Evolutionary conservation across 2,113 vertebrate species (phyloP), one percentile per base, ranked within the genome.

Genomic region (Aphyosemion australe): DNA sequence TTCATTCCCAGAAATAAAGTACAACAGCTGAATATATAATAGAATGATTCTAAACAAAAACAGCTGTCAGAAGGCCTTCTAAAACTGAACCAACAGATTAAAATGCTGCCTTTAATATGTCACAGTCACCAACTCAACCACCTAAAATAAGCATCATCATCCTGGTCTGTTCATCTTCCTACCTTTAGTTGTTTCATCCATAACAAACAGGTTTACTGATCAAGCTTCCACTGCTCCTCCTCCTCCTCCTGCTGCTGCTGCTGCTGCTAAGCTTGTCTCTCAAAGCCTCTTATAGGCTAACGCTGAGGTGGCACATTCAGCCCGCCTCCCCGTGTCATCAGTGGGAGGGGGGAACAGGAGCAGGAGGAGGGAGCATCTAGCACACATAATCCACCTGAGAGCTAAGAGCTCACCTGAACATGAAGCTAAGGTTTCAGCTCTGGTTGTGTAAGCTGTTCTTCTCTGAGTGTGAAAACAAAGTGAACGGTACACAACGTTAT

Each of bases 271-370:
- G 50, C 43, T 21, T 5, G 34, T 72, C 52, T 76, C 51, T 46
- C 34, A 77, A 83, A 87, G 80, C 82, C 63, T 78, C 84, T 88
- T 88, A 85, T 76, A 74, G 41, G 6, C 63, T 48, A 64, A 69
- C 3, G 60, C 76, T 75, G 72, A 79, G 53, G 64, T 55, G 75
- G 70, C 60, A 73, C 73, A 66, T 51, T 47, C 68, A 41, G 50
- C 16, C 34, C 18, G 26, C 51, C 58, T 53, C 39, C 19, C 46
- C 14, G 31, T 5, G 3, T 5, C 26, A 26, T 26, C 26, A 4
- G 45, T 46, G 60, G 69, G 65, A 43, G 47, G 60, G 19, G 10
- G 13, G 34, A 8, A 42, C 61, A 56, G 51, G 41, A 31, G 31
- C 4, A n/a, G 51, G 52, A 6, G 62, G 16, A 26, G 12, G 62